A percentile compares a stretch with the other conserved stretches of the same genome.
Evolutionary conservation across 1,140 invertebrate genomes (phyloP).

Genomic region (Fopius arisanus): DNA sequence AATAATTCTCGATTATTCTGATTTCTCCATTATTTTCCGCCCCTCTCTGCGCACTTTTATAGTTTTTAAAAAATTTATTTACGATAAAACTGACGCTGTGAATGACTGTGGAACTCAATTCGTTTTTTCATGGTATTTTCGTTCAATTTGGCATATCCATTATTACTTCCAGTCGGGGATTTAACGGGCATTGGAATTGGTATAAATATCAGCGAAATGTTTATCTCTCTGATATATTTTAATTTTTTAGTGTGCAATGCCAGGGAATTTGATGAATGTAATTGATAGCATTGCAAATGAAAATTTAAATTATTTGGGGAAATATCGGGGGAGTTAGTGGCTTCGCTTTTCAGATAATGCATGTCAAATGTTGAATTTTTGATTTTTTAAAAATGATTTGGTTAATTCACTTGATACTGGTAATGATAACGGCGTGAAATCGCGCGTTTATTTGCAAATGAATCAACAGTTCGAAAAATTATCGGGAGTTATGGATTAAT

Average conservation of each 20-base stretch:
- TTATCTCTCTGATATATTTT: not conserved
- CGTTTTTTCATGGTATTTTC: slow-evolving; percentile 20
- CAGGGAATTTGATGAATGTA: not conserved
- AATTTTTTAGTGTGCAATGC: not conserved
- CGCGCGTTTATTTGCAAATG: too few species aligned
- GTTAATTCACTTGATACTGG: too few species aligned
- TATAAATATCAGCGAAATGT: not conserved
- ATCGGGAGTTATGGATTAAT: too few species aligned
- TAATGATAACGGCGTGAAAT: too few species aligned
- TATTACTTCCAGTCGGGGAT: not conserved
- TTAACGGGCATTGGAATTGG: not conserved
- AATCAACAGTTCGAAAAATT: too few species aligned
- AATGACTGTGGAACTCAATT: not conserved
- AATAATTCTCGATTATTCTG: not conserved
- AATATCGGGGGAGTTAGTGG: not conserved
- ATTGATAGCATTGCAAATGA: not conserved
- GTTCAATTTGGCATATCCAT: slow-evolving; percentile 24
- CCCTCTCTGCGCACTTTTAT: too few species aligned
- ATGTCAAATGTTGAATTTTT: not conserved
- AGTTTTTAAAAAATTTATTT: too few species aligned
- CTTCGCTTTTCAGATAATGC: not conserved
- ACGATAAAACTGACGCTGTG: not conserved
- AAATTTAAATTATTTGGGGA: not conserved
- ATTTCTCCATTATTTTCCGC: not conserved
- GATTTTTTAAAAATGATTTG: too few species aligned